Evolutionary conservation across 2,888 invertebrate species (phyloP).

Genomic region (Tyria jacobaeae): DNA sequence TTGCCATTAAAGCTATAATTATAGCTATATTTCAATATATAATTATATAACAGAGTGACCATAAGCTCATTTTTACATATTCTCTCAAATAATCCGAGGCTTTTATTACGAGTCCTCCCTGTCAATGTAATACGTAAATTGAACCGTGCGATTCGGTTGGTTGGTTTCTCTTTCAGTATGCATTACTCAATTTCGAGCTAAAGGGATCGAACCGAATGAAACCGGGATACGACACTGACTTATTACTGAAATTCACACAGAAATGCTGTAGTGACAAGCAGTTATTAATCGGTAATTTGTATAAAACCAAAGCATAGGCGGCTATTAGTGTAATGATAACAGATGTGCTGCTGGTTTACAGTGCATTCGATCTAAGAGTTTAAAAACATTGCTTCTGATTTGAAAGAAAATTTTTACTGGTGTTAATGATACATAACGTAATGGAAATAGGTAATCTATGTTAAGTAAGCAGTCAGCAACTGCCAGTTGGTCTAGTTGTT

Average conservation of each 20-base stretch:
- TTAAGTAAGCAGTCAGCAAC: too few species aligned
- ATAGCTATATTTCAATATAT: neutral
- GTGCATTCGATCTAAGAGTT: too few species aligned
- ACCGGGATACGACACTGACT: neutral
- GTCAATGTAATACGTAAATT: conserved; percentile 1
- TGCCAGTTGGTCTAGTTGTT: too few species aligned
- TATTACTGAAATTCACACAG: neutral
- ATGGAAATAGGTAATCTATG: too few species aligned
- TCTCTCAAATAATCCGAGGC: neutral
- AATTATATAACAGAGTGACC: neutral
- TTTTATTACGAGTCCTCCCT: neutral
- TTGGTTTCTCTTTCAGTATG: neutral
- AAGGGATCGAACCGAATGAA: neutral
- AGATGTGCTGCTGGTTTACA: too few species aligned
- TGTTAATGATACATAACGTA: too few species aligned
- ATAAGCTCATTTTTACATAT: neutral
- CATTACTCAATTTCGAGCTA: neutral
- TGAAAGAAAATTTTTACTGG: too few species aligned
- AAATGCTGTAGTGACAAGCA: neutral
- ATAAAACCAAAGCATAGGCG: too few species aligned
- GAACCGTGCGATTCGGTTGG: neutral
- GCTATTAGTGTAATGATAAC: too few species aligned
- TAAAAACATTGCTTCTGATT: too few species aligned
- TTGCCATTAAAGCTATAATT: neutral
- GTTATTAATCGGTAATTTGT: neutral